These are phyloP conservation scores for Holothuria glaberrima DNA, from an alignment of 35 echinoderm and acorn worm species.

Conservation along the genomic window DNA sequence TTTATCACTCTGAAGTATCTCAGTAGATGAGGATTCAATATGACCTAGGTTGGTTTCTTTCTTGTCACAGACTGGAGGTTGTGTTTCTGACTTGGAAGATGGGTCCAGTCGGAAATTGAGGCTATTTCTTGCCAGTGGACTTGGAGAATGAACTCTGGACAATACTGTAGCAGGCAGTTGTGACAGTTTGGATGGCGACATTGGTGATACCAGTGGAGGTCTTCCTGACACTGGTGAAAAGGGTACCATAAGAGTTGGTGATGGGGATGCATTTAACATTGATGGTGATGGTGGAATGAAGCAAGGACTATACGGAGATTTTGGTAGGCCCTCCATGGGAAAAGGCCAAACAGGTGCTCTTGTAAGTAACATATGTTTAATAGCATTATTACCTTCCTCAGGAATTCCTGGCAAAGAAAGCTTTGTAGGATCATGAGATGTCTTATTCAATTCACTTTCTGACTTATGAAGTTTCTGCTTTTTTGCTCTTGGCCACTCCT, in stretches of 20 bases:
- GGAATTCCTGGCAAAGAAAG: not conserved
- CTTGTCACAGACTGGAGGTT: not conserved
- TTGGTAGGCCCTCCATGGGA: conserved; percentile 42
- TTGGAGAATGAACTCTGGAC: conserved; percentile 61
- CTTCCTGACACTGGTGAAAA: conserved; percentile 57
- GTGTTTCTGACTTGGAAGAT: conserved; percentile 5
- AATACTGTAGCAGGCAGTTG: conserved; percentile 91
- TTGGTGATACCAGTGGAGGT: conserved; percentile 79
- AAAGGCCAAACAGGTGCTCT: conserved; percentile 70
- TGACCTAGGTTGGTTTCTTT: not conserved
- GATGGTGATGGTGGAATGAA: conserved; percentile 87
- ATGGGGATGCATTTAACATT: conserved; percentile 62
- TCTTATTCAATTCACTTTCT: conserved; percentile 4
- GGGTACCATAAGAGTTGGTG: conserved; percentile 50
- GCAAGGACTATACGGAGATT: conserved; percentile 66
- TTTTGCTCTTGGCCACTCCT: conserved; percentile 34
- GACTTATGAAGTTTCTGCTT: conserved; percentile 11
- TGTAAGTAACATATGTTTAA: conserved; percentile 79
- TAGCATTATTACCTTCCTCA: conserved; percentile 67
- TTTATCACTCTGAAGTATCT: too few relatives aligned
- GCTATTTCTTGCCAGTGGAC: conserved; percentile 24
- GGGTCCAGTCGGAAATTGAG: conserved; percentile 35
- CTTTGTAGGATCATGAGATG: not conserved
- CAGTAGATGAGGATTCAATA: not conserved
- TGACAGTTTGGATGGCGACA: conserved; percentile 86